These are phyloP conservation scores for Cervus canadensis DNA, from an alignment of 2,113 vertebrate species.

Conservation along the genomic window DNA sequence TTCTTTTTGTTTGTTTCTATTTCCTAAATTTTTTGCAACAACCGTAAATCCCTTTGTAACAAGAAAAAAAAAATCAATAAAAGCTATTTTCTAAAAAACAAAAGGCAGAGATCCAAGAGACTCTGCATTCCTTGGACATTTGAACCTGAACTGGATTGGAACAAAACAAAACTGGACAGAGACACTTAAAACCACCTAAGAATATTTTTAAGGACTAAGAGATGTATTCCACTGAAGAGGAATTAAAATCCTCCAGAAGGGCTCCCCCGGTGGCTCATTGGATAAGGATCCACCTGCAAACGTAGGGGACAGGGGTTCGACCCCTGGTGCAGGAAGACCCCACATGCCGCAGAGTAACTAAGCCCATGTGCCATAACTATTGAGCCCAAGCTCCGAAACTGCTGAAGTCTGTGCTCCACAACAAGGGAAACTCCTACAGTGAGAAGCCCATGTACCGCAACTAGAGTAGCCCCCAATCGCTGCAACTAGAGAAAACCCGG, in stretches of 20 bases:
- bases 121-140: neutral
- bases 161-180: neutral
- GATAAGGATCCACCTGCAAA: neutral
- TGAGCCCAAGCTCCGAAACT: neutral
- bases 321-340: neutral
- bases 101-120: neutral
- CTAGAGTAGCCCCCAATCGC: neutral
- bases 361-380: neutral
- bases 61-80: conserved; percentile 31
- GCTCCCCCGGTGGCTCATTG: neutral
- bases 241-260: neutral
- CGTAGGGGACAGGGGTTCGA: neutral
- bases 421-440: neutral
- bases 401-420: neutral
- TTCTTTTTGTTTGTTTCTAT: neutral
- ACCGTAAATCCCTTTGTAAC: conserved; percentile 26
- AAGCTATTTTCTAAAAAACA: conserved; percentile 43
- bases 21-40: conserved; percentile 4
- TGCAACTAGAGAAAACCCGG: neutral
- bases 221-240: neutral
- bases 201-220: neutral
- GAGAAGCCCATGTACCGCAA: neutral
- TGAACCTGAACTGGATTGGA: neutral
- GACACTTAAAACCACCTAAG: neutral
- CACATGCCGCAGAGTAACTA: neutral